Base-by-base conservation (phyloP, 2,797 vertebrate species). In the Myotis daubentonii region DNA sequence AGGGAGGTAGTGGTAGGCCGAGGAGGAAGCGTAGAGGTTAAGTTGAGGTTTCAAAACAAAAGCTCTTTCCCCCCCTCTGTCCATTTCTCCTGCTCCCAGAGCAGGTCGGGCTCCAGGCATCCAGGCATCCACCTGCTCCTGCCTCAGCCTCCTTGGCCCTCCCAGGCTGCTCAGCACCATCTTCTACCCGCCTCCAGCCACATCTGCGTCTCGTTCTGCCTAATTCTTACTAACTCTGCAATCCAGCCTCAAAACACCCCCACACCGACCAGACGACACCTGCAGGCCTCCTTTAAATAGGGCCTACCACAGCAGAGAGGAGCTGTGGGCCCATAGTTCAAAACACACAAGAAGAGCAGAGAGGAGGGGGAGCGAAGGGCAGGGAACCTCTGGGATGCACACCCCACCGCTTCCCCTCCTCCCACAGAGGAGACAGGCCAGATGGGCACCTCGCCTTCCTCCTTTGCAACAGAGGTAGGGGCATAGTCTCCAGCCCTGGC, bases 1-100 rank as follows among this genome's bases (percentile, higher is more conserved):
- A 1, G 3, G 7, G 71, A 41, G 7, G 16, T 1, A 30, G 6
- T n/a, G 1, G 57, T 10, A 17, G 33, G 38, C 1, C 28, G 53
- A 41, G 38, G 78, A 41, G 41, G 55, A 65, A 49, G 28, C 9
- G 38, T 6, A 30, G 71, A 82, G 53, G 33, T 12, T 10, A 51
- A 20, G n/a, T 0, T 60, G 81, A 78, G 25, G 65, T 11, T 76
- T 76, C 51, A 44, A 91, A 81, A 74, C 28, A 12, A 57, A 75
- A 86, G 13, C 2, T 16, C 19, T 38, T n/a, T 4, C n/a, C n/a
- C 70, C 2, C 5, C 41, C 2, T 51, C 33, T 30, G 19, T 30
- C 36, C 30, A 9, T 25, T 17, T n/a, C 10, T n/a, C n/a, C 13
- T 19, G 38, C 28, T 36, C 55, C 53, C 28, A 4, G 51, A 28